Conservation (phyloP, 2,113 vertebrate genomes). For the Mohoua ochrocephala region DNA sequence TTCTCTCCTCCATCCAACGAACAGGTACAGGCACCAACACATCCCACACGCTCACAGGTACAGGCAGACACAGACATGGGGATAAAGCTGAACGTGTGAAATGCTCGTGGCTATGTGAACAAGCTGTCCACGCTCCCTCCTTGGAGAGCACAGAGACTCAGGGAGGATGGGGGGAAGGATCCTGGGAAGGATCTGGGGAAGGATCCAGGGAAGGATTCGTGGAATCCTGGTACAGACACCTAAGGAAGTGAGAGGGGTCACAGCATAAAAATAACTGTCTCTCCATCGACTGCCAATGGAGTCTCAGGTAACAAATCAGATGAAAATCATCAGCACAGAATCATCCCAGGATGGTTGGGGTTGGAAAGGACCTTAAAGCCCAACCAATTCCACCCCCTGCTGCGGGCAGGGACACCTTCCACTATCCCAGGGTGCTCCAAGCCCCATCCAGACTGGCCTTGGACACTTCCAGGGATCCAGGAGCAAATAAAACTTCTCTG, state of each 20-base stretch:
- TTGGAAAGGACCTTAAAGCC: background rate
- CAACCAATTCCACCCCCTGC: background rate
- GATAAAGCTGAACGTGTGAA: background rate
- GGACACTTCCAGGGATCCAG: background rate
- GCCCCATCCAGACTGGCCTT: accelerated
- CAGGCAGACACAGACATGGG: background rate
- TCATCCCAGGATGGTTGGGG: background rate
- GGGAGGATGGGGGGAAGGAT: background rate
- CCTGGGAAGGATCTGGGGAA: background rate
- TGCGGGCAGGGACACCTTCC: background rate
- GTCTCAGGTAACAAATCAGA: background rate
- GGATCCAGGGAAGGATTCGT: background rate
- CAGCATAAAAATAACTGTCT: background rate
- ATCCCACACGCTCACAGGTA: background rate
- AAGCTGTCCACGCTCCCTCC: background rate
- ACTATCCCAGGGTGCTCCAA: accelerated
- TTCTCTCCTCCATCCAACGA: background rate
- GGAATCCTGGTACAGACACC: background rate
- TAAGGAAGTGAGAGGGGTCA: background rate
- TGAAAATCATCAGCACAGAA: background rate
- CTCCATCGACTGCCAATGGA: accelerated
- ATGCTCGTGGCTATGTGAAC: background rate
- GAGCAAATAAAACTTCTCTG: background rate
- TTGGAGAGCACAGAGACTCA: background rate
- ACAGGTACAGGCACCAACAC: background rate